Base-by-base conservation (phyloP, 2,797 vertebrate species). In the Crocodylus rhombifer region DNA sequence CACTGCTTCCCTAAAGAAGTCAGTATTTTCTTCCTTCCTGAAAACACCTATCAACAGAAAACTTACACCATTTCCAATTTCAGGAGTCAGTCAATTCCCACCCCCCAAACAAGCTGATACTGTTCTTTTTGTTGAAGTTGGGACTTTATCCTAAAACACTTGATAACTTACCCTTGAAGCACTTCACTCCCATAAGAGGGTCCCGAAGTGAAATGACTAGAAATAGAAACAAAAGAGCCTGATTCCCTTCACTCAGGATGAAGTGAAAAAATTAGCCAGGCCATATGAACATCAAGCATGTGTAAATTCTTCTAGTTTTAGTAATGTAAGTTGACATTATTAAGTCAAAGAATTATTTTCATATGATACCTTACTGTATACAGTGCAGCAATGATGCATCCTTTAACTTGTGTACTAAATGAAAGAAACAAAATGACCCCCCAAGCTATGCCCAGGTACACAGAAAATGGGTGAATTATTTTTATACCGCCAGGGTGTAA, bases 381-480 rank as follows among this genome's bases (percentile, higher is more conserved):
- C 77, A 86, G 86, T 55, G 79, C 92, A 86, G n/a, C 21, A 84
- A 88, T 15, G 89, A 20, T 51, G 14, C 51, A 89, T 36, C n/a
- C 56, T 26, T 84, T 86, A 96, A 95, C 94, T 97, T 84, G 92
- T 15, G 30, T 93, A 94, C 55, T 96, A 80, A 95, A 94, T 56
- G 62, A 92, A 67, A 84, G 82, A 92, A 93, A 82, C 63, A 84
- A 33, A 16, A 28, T 78, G 75, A 77, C 77, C 94, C 82, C 89
- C 42, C 75, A 17, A 88, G 69, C 94, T 81, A 80, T 20, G 80
- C 69, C 90, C 84, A 96, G 94, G 92, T 96, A 96, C 81, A 94
- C 60, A 71, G 42, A 96, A 95, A 96, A 93, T 65, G 92, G 96
- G 23, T 93, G 91, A 93, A 87, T 96, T 82, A 91, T 77, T 96